Conservation (phyloP, 2,113 vertebrate genomes). For the Nansenia antarctica region DNA sequence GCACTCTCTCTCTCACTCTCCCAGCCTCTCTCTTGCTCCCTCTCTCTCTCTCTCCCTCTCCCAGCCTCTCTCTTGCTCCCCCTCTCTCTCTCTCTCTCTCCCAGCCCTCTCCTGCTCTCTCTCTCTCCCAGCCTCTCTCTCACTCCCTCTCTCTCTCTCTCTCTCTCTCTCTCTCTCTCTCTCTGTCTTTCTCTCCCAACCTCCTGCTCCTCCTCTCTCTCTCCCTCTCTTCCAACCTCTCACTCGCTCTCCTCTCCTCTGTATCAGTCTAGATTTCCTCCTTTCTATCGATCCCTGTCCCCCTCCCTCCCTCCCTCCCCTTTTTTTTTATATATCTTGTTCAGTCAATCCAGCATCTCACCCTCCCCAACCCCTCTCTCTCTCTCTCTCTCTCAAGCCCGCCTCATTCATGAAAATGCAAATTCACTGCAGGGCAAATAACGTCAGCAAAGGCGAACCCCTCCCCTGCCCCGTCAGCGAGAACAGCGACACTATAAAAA, state of each 20-base stretch:
- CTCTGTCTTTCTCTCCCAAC: neutral
- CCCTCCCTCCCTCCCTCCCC: constrained; percentile 37
- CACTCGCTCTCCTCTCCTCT: constrained; percentile 25
- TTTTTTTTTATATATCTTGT: constrained; percentile 33
- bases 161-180: neutral
- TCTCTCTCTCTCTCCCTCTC: constrained; percentile 40
- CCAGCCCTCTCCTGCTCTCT: constrained; percentile 16
- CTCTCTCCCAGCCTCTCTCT: too few species aligned
- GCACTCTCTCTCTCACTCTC: constrained; percentile 8
- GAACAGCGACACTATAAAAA: constrained; percentile 74
- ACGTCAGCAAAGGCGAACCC: constrained; percentile 27
- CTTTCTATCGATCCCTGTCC: constrained; percentile 12
- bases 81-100: too few species aligned
- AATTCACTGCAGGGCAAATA: constrained; percentile 73
- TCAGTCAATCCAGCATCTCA: constrained; percentile 61
- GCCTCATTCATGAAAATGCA: constrained; percentile 82
- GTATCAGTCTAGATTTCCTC: constrained; percentile 16
- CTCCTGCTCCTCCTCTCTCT: neutral
- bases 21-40: constrained; percentile 15
- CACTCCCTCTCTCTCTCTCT: constrained; percentile 21
- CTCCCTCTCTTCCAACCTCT: neutral
- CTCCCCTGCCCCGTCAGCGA: constrained; percentile 73
- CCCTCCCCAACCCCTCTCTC: constrained; percentile 73
- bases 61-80: too few species aligned
- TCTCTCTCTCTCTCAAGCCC: constrained; percentile 75